These are phyloP conservation scores for Ladona fulva DNA, from an alignment of 1,140 invertebrate species.

Conservation along the genomic window DNA sequence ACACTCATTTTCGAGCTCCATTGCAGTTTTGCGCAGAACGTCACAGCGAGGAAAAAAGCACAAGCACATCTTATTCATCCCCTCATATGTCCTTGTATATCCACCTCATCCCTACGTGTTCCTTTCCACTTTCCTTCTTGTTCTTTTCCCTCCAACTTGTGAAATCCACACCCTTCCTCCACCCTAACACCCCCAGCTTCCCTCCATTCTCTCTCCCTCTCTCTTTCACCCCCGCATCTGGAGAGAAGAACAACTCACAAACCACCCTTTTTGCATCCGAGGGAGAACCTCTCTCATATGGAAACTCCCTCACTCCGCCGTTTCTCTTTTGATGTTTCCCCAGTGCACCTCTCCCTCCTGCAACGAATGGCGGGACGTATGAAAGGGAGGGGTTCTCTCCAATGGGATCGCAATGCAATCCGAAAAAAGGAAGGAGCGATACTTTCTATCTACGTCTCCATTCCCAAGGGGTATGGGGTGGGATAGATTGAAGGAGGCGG, in stretches of 20 bases:
- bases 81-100: too few relatives aligned
- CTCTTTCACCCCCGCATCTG: neutral
- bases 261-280: too few relatives aligned
- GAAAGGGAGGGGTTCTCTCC: neutral
- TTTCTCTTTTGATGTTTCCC: neutral
- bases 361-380: neutral
- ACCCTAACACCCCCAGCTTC: neutral
- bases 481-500: neutral
- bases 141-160: too few relatives aligned
- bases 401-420: conserved; percentile 5
- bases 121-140: too few relatives aligned
- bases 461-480: neutral
- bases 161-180: neutral
- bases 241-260: too few relatives aligned
- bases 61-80: too few relatives aligned
- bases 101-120: too few relatives aligned
- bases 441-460: neutral
- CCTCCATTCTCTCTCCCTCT: neutral
- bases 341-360: neutral
- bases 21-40: too few relatives aligned
- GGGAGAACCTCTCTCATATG: too few relatives aligned
- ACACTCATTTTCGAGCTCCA: too few relatives aligned
- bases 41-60: too few relatives aligned
- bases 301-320: neutral
- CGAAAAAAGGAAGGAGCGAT: neutral